Conservation (phyloP, 1,140 invertebrate genomes). For the Atopsyche davidsoni region DNA sequence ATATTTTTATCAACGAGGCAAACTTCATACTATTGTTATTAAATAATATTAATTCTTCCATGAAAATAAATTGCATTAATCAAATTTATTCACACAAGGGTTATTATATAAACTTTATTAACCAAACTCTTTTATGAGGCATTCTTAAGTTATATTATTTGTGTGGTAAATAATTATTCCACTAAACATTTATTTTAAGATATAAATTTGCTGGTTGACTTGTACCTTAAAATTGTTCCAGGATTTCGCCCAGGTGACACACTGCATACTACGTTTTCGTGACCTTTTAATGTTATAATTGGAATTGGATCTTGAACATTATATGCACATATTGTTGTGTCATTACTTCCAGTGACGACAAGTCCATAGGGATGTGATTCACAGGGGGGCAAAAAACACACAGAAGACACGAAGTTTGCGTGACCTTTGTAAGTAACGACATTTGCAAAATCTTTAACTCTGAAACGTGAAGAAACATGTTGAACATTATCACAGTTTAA, state of each 20-base stretch:
- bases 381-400: conserved; percentile 67
- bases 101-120: no score
- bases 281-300: conserved; percentile 64
- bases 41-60: no score
- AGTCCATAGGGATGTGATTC: conserved; percentile 65
- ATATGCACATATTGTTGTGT: conserved; percentile 76
- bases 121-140: no score
- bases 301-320: conserved; percentile 54
- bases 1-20: no score
- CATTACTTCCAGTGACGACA: conserved; percentile 85
- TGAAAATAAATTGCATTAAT: no score
- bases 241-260: conserved; percentile 41
- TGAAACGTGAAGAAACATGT: conserved; percentile 38
- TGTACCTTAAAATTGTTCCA: conserved; percentile 47
- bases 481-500: conserved; percentile 2
- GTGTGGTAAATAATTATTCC: no score
- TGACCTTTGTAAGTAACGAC: conserved; percentile 71
- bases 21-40: no score
- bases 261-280: conserved; percentile 64
- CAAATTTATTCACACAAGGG: no score
- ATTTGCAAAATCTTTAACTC: conserved; percentile 52
- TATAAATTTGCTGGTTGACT: no score
- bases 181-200: no score
- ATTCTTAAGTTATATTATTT: no score
- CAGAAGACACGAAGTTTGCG: conserved; percentile 76